These are phyloP conservation scores for Zootermopsis nevadensis DNA, from an alignment of 2,888 invertebrate species.

Conservation along the genomic window DNA sequence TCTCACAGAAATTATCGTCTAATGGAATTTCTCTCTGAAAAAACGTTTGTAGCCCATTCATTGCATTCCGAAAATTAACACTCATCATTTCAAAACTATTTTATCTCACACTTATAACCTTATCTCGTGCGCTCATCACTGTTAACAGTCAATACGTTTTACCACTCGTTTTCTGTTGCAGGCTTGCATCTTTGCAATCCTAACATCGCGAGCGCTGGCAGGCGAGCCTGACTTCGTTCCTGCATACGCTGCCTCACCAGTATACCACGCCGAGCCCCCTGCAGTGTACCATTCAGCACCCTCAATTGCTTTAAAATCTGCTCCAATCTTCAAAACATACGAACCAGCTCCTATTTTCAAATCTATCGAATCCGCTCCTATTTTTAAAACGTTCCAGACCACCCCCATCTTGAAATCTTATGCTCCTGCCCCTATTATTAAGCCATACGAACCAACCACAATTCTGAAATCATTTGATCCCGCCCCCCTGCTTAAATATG, in stretches of 20 bases:
- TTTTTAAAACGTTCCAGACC: not conserved
- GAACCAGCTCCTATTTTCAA: not conserved
- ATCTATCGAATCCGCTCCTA: not conserved
- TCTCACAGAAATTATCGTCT: too few relatives aligned
- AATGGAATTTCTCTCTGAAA: too few relatives aligned
- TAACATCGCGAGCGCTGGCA: not conserved
- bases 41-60: too few relatives aligned
- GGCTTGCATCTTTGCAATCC: not conserved
- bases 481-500: conserved; percentile 11
- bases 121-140: too few relatives aligned
- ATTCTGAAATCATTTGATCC: not conserved
- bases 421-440: not conserved
- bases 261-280: conserved; percentile 9
- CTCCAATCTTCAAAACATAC: not conserved
- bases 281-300: not conserved
- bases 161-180: not conserved
- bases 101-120: too few relatives aligned
- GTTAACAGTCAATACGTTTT: not conserved
- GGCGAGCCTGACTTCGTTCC: not conserved
- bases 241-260: not conserved
- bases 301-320: not conserved
- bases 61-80: too few relatives aligned
- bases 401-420: not conserved
- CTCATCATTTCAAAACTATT: too few relatives aligned
- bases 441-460: not conserved